Conservation (phyloP, 2,888 invertebrate species). For the Heliconius ismenius region DNA sequence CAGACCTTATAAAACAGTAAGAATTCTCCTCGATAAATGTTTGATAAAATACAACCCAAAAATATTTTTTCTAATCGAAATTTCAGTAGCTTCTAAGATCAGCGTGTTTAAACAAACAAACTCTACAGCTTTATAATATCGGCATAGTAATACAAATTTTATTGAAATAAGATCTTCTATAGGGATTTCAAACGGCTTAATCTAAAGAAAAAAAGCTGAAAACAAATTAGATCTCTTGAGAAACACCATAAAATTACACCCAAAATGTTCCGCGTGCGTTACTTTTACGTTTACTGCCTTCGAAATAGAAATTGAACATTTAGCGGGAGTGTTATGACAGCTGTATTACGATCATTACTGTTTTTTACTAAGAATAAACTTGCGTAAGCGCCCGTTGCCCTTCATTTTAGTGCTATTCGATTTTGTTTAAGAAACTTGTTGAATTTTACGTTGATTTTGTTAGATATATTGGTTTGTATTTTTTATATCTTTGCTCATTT, state of each 20-base stretch:
- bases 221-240: background rate
- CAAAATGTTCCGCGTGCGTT: conserved; percentile 33
- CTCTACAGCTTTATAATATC: no score
- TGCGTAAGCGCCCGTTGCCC: conserved; percentile 35
- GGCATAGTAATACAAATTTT: no score
- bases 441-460: background rate
- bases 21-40: no score
- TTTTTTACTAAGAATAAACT: conserved; percentile 50
- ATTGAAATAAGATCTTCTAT: background rate
- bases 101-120: no score
- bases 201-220: background rate
- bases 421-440: conserved; percentile 7
- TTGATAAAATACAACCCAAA: no score
- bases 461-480: background rate
- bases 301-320: conserved; percentile 44
- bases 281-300: conserved; percentile 31
- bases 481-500: no score
- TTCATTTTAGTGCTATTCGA: conserved; percentile 16
- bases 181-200: background rate
- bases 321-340: conserved; percentile 48
- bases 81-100: no score
- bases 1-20: no score
- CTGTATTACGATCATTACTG: conserved; percentile 46
- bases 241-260: conserved; percentile 24
- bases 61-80: no score